Conservation (phyloP, 2,888 invertebrate genomes). For the Pollenia labialis region DNA sequence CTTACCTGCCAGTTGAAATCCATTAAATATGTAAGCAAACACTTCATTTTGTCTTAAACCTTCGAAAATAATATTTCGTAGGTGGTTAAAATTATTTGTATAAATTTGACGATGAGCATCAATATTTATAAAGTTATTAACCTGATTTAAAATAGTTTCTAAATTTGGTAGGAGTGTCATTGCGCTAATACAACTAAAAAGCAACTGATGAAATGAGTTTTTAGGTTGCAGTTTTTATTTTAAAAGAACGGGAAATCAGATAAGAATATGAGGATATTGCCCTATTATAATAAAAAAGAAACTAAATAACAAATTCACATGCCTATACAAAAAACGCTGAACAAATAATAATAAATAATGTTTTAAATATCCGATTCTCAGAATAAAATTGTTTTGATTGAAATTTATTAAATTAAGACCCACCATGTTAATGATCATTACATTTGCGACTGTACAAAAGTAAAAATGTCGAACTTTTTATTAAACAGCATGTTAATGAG, state of each 20-base stretch:
- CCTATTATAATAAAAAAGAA: too few species aligned
- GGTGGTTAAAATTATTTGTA: constrained; percentile 65
- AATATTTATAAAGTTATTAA: constrained; percentile 73
- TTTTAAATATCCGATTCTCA: too few species aligned
- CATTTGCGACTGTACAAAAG: too few species aligned
- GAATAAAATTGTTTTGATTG: too few species aligned
- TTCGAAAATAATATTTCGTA: constrained; percentile 71
- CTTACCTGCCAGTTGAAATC: constrained; percentile 72
- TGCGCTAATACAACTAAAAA: not conserved
- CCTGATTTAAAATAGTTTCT: constrained; percentile 61
- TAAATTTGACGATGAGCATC: constrained; percentile 50
- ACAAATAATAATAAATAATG: too few species aligned
- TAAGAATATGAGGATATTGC: too few species aligned
- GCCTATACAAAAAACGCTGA: too few species aligned
- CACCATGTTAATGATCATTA: too few species aligned
- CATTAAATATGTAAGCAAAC: constrained; percentile 71
- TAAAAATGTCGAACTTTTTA: too few species aligned
- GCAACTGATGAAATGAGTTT: not conserved
- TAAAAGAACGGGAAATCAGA: not conserved
- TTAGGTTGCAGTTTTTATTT: not conserved
- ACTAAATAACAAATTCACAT: too few species aligned
- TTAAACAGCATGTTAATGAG: too few species aligned
- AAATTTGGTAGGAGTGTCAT: constrained; percentile 85
- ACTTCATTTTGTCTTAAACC: constrained; percentile 66
- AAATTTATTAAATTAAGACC: too few species aligned